A percentile compares a stretch with the other conserved stretches of the same genome.
Evolutionary conservation across 1,140 invertebrate species (phyloP).

Genomic region (Acyrthosiphon pisum): DNA sequence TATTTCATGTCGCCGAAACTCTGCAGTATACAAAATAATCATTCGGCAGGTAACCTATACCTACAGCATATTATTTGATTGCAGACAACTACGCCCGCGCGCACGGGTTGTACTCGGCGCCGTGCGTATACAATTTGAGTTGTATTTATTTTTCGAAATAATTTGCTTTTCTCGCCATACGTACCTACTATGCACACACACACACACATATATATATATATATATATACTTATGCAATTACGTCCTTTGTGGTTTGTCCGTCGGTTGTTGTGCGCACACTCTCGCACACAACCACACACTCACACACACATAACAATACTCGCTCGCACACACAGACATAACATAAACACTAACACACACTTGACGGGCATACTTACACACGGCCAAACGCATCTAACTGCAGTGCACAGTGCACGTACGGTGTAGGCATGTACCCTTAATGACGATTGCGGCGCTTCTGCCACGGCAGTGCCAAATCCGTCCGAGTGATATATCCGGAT

Average conservation of each 20-base stretch:
- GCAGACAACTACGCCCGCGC: not conserved
- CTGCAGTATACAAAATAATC: not conserved
- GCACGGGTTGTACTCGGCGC: not conserved
- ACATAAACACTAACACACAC: too few species aligned
- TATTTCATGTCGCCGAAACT: not conserved
- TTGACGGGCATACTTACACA: too few species aligned
- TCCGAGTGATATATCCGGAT: not conserved
- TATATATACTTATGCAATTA: not conserved
- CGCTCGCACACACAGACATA: too few species aligned
- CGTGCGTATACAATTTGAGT: not conserved
- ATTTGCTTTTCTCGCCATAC: not conserved
- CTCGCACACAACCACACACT: too few species aligned
- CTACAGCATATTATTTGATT: not conserved
- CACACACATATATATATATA: too few species aligned
- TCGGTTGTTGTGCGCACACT: not conserved
- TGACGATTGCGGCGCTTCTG: not conserved
- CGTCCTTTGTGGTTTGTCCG: not conserved
- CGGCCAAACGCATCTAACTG: not conserved
- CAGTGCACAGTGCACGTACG: not conserved
- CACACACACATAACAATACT: too few species aligned
- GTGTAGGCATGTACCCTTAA: not conserved
- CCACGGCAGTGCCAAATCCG: not conserved
- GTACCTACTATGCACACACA: too few species aligned
- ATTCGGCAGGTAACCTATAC: not conserved
- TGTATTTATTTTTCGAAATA: constrained; percentile 14